A percentile compares a stretch with the other conserved stretches of the same genome.
Conservation (phyloP, 2,888 invertebrate genomes). For the Liposcelis brunnea region DNA sequence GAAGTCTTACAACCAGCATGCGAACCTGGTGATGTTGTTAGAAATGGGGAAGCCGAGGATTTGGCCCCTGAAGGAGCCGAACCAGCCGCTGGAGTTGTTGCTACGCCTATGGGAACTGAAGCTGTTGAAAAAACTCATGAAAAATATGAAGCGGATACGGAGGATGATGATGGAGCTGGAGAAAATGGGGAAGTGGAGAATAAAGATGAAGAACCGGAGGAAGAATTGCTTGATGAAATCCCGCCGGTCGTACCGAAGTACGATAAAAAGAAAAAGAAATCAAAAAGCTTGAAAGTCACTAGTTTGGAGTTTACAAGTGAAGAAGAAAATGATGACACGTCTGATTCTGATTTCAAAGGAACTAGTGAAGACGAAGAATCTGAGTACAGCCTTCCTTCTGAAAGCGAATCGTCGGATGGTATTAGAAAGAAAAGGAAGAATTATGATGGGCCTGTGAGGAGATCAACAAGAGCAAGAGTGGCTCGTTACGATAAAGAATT, state of each 20-base stretch:
- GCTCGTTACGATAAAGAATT: constrained; percentile 37
- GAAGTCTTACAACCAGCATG: constrained; percentile 24
- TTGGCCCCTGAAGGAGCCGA: constrained; percentile 17
- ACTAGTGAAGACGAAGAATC: constrained; percentile 37
- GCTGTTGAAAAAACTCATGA: constrained; percentile 26
- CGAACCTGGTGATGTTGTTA: too few species aligned
- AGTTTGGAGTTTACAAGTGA: constrained; percentile 62
- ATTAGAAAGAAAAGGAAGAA: not conserved
- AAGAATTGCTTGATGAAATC: constrained; percentile 23
- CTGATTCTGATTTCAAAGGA: constrained; percentile 85
- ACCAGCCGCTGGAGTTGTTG: not conserved
- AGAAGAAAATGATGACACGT: constrained; percentile 54
- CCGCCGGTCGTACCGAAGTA: constrained; percentile 19
- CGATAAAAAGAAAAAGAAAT: constrained; percentile 36
- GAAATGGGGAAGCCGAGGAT: constrained; percentile 6
- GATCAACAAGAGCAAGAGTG: constrained; percentile 34
- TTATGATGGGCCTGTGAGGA: constrained; percentile 27
- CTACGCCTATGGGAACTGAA: constrained; percentile 18
- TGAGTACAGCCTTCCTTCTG: constrained; percentile 4
- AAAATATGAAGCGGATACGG: constrained; percentile 19
- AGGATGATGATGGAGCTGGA: constrained; percentile 15
- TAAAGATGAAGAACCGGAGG: constrained; percentile 23
- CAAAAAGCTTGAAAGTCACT: constrained; percentile 46
- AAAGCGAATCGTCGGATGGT: constrained; percentile 4
- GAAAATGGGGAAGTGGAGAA: constrained; percentile 14